These are phyloP conservation scores for Anhinga anhinga DNA, from an alignment of 2,113 vertebrate genomes.

Conservation along the genomic window DNA sequence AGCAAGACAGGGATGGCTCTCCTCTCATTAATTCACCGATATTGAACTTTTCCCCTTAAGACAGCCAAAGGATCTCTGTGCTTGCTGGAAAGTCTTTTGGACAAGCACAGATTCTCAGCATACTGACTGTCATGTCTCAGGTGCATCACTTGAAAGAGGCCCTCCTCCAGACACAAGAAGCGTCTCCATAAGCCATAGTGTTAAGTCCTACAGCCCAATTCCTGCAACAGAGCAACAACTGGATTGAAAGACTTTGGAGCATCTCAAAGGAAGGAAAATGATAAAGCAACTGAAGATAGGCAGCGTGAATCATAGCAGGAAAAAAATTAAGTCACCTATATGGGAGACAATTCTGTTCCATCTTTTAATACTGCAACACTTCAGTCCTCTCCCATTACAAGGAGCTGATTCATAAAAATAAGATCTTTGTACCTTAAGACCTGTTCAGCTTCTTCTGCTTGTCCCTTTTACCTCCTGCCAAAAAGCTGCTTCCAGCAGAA, in stretches of 20 bases:
- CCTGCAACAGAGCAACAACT: not conserved
- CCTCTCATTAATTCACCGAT: not conserved
- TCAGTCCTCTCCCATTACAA: not conserved
- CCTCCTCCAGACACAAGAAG: not conserved
- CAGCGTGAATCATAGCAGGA: not conserved
- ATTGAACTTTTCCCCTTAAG: not conserved
- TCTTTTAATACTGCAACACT: not conserved
- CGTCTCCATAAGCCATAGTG: not conserved
- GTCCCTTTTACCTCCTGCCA: constrained; percentile 34
- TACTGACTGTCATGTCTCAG: not conserved
- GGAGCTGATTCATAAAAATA: constrained; percentile 36
- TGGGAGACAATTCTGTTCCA: not conserved
- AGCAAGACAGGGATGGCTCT: not conserved
- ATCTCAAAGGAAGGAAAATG: not conserved
- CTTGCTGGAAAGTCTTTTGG: not conserved
- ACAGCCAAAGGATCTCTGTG: not conserved
- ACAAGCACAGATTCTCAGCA: not conserved
- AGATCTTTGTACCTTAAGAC: constrained; percentile 21
- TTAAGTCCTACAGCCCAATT: not conserved
- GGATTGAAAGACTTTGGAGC: not conserved
- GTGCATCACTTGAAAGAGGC: not conserved
- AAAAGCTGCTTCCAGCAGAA: constrained; percentile 29
- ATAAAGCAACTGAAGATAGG: not conserved
- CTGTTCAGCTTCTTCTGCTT: constrained; percentile 11
- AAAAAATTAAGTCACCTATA: not conserved